Evolutionary conservation across 92 coral and sea anemone species (phyloP), one percentile per base, ranked within the genome.

Genomic region (Metridium senile): DNA sequence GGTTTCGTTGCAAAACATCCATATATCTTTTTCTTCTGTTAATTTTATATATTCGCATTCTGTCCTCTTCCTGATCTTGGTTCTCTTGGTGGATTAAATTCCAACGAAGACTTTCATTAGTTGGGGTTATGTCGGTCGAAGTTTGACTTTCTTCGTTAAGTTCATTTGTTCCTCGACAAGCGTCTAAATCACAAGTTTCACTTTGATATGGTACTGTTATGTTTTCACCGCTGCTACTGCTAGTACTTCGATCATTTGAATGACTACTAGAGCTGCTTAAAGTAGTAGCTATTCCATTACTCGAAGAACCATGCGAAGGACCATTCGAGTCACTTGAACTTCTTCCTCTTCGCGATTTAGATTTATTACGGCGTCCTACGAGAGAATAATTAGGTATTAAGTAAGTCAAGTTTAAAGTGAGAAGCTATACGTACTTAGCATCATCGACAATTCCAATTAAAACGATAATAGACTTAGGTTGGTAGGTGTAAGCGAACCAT

Each of bases 21-120:
- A 91, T 81, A 73, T 94, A 94, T 61, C 98, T 78, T 81, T 92
- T 93, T 28, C 98, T 81, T 54, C 98, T 83, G 68, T 92, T 90
- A 21, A 90, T 77, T 84, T 94, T 94, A 76, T 94, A 94, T 46
- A 84, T 74, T 56, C 88, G 86, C 28, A 94, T 53, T 63, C 97
- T 83, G 45, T 92, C 92, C 11, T 87, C 88, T 59, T 94, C 97
- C 56, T 84, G 86, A 0, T 58, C 56, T 0, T 90, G 84, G 58
- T 93, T 81, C 11, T 89, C 90, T 39, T 74, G 79, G 20, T 74
- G 57, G 7, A 47, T n/a, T n/a, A n/a, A 66, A 11, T 79, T 74
- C 98, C 98, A 94, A 18, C 98, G 82, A 20, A 94, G 79, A 45
- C 91, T 80, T 72, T 91, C 97, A 45, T 89, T 91, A 1, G 43